These are phyloP conservation scores for Cliona cf. orientalis DNA, from an alignment of 37 sponge, comb jelly and placozoan species.

Conservation along the genomic window DNA sequence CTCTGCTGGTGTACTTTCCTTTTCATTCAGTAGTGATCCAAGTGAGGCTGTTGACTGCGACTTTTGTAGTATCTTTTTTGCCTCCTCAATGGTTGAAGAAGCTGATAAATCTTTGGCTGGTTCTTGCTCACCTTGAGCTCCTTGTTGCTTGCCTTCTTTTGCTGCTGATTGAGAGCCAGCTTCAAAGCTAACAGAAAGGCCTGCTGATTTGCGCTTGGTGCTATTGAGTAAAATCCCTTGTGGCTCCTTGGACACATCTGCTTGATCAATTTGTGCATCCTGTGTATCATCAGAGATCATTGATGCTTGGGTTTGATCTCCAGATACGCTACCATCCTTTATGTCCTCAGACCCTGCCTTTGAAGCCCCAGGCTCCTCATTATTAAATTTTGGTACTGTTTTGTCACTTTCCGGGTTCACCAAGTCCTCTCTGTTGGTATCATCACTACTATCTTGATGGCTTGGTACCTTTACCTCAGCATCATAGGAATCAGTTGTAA, in stretches of 20 bases:
- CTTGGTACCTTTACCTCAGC: not conserved
- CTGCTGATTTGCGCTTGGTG: too few relatives aligned
- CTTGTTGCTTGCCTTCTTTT: not conserved
- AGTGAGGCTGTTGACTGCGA: not conserved
- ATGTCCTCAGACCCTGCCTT: not conserved
- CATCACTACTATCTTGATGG: not conserved
- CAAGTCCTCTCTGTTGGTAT: not conserved
- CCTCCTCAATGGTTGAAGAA: not conserved
- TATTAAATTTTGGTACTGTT: not conserved
- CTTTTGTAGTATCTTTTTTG: not conserved
- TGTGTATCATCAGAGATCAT: not conserved
- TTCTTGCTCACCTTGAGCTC: not conserved
- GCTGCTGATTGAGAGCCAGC: too few relatives aligned
- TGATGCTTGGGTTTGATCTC: not conserved
- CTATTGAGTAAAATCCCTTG: too few relatives aligned
- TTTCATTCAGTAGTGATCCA: slow-evolving; percentile 2
- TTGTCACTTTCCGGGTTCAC: not conserved
- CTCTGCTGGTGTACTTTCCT: not conserved
- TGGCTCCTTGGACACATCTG: too few relatives aligned
- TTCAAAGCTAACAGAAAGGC: too few relatives aligned
- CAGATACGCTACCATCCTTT: not conserved
- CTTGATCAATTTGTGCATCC: not conserved
- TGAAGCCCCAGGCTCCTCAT: not conserved
- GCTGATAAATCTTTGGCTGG: not conserved
- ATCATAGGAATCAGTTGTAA: too few relatives aligned